phyloP scores from a whole-genome alignment of 1,140 invertebrate genomes.

The Monochamus saltuarius region DNA sequence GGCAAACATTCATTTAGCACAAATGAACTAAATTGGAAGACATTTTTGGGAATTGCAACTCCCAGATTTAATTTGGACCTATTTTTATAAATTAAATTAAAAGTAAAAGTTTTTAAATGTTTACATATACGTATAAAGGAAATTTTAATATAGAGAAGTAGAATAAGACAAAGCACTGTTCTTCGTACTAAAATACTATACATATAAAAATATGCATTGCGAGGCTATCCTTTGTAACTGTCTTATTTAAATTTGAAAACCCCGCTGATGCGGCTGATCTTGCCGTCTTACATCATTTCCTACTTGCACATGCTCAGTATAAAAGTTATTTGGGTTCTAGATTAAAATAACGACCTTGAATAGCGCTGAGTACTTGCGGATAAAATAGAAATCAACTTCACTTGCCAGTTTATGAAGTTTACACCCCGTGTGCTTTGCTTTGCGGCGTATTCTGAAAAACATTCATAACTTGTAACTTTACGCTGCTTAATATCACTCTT shows the following conservation, averaged over 20 bases:
- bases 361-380: conserved; percentile 29
- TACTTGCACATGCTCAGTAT: conserved; percentile 26
- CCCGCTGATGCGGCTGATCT: not conserved
- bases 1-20: not conserved
- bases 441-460: conserved; percentile 16
- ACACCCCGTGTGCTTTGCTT: conserved; percentile 28
- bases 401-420: conserved; percentile 37
- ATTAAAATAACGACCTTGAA: conserved; percentile 35
- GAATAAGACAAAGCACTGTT: too few relatives aligned
- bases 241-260: not conserved
- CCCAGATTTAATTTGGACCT: not conserved
- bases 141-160: too few relatives aligned
- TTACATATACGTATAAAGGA: too few relatives aligned
- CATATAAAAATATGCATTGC: too few relatives aligned
- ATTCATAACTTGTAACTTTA: not conserved
- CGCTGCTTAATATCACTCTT: conserved; percentile 15
- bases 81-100: too few relatives aligned
- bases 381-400: conserved; percentile 22
- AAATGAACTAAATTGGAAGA: not conserved
- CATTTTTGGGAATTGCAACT: not conserved
- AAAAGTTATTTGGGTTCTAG: conserved; percentile 24
- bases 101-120: too few relatives aligned
- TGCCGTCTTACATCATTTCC: conserved; percentile 22
- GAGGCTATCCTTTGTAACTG: too few relatives aligned
- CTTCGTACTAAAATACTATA: too few relatives aligned